A percentile compares a stretch with the other conserved stretches of the same genome.
Conservation (phyloP, 1,140 invertebrate genomes). For the Calycopis cecrops region DNA sequence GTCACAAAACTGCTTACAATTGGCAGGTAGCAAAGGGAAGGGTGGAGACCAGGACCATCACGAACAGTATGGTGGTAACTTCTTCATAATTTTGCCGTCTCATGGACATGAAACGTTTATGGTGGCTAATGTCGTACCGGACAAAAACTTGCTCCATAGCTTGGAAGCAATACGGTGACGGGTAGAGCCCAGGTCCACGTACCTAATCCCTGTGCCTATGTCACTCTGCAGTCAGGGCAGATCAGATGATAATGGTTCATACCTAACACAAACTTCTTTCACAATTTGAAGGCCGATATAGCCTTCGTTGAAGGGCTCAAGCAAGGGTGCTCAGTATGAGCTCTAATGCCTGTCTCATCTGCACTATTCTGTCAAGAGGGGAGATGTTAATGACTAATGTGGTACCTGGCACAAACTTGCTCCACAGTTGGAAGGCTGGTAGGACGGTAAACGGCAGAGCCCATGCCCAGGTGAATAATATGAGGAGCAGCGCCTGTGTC, state of each 20-base stretch:
- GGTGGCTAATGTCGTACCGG: constrained; percentile 66
- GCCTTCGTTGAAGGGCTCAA: too few relatives aligned
- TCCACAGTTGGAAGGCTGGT: constrained; percentile 80
- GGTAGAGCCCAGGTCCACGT: constrained; percentile 84
- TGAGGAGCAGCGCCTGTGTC: constrained; percentile 79
- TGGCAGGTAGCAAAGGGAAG: too few relatives aligned
- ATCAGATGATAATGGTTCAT: too few relatives aligned
- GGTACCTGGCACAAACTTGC: constrained; percentile 82
- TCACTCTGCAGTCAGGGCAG: constrained; percentile 84
- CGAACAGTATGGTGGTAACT: neutral
- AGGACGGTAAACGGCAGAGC: constrained; percentile 81
- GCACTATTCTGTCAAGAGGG: too few relatives aligned
- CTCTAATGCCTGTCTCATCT: too few relatives aligned
- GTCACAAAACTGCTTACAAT: too few relatives aligned
- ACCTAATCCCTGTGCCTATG: constrained; percentile 78
- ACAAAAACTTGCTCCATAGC: constrained; percentile 82
- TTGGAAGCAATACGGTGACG: constrained; percentile 80
- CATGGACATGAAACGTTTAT: too few relatives aligned
- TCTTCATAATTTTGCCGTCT: too few relatives aligned
- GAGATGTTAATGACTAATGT: too few relatives aligned
- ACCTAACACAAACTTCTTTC: constrained; percentile 82
- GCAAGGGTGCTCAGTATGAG: too few relatives aligned
- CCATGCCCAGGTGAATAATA: constrained; percentile 83
- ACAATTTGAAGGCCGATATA: constrained; percentile 80
- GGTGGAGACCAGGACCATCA: too few relatives aligned